Evolutionary conservation across 1,140 invertebrate genomes (phyloP).

Genomic region (Homarus americanus): DNA sequence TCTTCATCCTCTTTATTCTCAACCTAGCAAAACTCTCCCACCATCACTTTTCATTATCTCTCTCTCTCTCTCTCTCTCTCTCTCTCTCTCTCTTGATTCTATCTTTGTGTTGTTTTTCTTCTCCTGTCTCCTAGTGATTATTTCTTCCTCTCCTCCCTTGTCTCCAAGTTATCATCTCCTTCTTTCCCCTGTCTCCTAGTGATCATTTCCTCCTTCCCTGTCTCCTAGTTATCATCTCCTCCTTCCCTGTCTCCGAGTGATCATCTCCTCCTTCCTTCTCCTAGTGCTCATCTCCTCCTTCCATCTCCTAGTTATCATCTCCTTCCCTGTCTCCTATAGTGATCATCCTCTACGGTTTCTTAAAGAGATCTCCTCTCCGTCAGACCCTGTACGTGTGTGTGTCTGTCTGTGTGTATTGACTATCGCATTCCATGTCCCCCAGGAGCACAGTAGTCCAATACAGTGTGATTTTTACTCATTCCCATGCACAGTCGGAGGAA

Average conservation of each 20-base stretch:
- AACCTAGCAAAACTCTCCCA: no score
- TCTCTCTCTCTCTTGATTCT: background rate
- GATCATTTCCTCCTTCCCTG: background rate
- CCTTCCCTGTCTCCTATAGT: no score
- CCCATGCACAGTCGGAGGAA: conserved; percentile 43
- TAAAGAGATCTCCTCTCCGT: no score
- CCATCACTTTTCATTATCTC: no score
- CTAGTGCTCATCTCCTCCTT: no score
- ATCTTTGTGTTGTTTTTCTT: background rate
- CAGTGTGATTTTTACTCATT: conserved; percentile 54
- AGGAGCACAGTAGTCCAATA: conserved; percentile 45
- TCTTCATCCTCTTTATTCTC: background rate
- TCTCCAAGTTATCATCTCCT: background rate
- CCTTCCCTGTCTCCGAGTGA: background rate
- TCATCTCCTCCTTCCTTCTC: no score
- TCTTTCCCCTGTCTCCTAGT: background rate
- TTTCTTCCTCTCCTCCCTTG: background rate
- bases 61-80: background rate
- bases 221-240: background rate
- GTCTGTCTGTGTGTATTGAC: no score
- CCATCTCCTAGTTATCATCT: no score
- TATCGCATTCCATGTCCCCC: background rate
- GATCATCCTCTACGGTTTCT: no score
- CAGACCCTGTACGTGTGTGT: no score
- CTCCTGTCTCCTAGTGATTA: background rate